phyloP scores from a whole-genome alignment of 2,797 vertebrate species.

The Peromyscus eremicus region DNA sequence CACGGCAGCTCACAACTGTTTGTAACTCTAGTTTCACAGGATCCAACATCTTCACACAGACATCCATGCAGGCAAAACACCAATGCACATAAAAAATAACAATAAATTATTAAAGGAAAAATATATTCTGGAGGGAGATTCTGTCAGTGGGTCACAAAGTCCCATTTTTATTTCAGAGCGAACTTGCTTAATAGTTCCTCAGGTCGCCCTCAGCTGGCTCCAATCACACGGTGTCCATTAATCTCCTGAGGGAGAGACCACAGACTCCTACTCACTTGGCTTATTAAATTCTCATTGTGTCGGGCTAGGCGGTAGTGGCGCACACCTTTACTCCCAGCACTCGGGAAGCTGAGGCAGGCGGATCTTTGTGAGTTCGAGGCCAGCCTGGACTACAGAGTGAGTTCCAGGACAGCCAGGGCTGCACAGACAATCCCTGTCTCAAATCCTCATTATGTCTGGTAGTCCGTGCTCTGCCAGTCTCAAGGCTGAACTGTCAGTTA shows the following conservation, averaged over 20 bases:
- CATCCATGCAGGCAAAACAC: neutral
- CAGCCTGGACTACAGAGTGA: neutral
- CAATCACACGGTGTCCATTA: accelerated
- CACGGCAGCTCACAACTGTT: neutral
- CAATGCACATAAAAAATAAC: neutral
- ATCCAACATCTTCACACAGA: neutral
- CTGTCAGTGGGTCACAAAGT: constrained; percentile 29
- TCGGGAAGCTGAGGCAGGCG: neutral
- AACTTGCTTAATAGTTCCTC: constrained; percentile 23
- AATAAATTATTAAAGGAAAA: neutral
- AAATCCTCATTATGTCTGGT: neutral
- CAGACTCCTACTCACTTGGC: neutral
- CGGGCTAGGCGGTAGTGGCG: accelerated
- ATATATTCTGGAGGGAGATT: neutral
- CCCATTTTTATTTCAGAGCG: constrained; percentile 27
- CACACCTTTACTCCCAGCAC: neutral
- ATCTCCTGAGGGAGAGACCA: neutral
- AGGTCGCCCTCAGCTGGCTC: neutral
- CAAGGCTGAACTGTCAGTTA: constrained; percentile 45
- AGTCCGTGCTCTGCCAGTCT: constrained; percentile 49
- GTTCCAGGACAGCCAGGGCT: neutral
- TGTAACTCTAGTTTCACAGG: neutral
- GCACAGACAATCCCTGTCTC: neutral
- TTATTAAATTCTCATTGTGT: neutral
- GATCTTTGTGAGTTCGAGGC: neutral